Conservation (phyloP, 2,888 invertebrate genomes). For the Hecatera dysodea region DNA sequence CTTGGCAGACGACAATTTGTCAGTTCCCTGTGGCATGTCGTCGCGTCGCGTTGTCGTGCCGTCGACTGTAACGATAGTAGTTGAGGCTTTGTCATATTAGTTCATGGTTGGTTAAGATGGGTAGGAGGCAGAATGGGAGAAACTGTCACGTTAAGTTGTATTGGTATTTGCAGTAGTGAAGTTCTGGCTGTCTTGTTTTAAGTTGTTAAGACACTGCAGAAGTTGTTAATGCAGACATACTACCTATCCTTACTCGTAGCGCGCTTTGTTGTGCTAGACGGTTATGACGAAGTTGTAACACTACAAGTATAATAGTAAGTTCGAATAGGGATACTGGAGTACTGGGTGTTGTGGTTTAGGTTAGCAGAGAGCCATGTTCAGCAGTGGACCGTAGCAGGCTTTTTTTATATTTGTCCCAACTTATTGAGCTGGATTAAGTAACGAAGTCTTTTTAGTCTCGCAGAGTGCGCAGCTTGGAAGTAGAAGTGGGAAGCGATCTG, state of each 20-base stretch:
- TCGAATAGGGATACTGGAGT: not conserved
- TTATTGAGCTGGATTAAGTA: not conserved
- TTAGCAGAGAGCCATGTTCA: not conserved
- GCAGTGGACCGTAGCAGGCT: not conserved
- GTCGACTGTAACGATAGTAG: constrained; percentile 53
- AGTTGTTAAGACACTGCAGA: not conserved
- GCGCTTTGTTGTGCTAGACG: too few species aligned
- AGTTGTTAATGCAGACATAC: not conserved
- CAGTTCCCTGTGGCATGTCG: constrained; percentile 64
- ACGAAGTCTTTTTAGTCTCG: too few species aligned
- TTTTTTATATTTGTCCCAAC: not conserved
- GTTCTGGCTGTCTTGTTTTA: constrained; percentile 5
- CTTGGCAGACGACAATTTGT: constrained; percentile 77
- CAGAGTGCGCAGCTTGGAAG: too few species aligned
- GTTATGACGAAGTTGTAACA: too few species aligned
- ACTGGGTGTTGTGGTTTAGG: not conserved
- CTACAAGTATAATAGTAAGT: too few species aligned
- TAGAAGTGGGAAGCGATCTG: too few species aligned
- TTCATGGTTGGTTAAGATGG: constrained; percentile 58
- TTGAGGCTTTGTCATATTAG: constrained; percentile 63
- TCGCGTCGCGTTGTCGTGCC: constrained; percentile 51
- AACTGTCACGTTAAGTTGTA: constrained; percentile 30
- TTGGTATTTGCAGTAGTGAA: constrained; percentile 1
- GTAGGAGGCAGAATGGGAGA: constrained; percentile 21
- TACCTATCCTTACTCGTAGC: not conserved